These are phyloP conservation scores for Cladorhizidae sp. DNA, from an alignment of 37 sponge, comb jelly and placozoan species.

Conservation along the genomic window DNA sequence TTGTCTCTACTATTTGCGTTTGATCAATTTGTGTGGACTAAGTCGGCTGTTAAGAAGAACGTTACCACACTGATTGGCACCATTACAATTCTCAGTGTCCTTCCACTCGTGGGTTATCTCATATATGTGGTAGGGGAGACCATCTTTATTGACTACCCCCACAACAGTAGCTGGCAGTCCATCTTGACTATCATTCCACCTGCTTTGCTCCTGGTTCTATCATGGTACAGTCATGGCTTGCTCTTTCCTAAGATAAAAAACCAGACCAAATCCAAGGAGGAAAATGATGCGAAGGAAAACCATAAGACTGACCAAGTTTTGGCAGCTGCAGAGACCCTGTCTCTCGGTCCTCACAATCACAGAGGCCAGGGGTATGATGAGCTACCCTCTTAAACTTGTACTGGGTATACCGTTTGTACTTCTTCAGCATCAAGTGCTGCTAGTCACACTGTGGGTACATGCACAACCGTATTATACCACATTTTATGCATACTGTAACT, in stretches of 20 bases:
- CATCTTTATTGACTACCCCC: constrained; percentile 10
- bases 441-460: too few species aligned
- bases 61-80: not conserved
- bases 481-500: too few species aligned
- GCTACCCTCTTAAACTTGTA: too few species aligned
- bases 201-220: constrained; percentile 34
- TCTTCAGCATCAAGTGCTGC: too few species aligned
- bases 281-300: too few species aligned
- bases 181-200: constrained; percentile 46
- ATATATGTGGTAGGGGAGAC: constrained; percentile 47
- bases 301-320: too few species aligned
- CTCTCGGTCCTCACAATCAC: too few species aligned
- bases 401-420: too few species aligned
- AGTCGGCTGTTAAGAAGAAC: constrained; percentile 8
- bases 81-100: constrained; percentile 10
- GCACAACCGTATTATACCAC: too few species aligned
- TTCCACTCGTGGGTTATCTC: constrained; percentile 43
- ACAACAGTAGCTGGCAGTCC: constrained; percentile 15
- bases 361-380: too few species aligned
- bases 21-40: not conserved
- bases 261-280: too few species aligned
- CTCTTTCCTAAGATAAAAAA: constrained; percentile 59
- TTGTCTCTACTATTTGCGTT: constrained; percentile 37
- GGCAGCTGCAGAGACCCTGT: too few species aligned
- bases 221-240: constrained; percentile 42